phyloP scores from a whole-genome alignment of 2,888 invertebrate species.

The Meta bourneti region DNA sequence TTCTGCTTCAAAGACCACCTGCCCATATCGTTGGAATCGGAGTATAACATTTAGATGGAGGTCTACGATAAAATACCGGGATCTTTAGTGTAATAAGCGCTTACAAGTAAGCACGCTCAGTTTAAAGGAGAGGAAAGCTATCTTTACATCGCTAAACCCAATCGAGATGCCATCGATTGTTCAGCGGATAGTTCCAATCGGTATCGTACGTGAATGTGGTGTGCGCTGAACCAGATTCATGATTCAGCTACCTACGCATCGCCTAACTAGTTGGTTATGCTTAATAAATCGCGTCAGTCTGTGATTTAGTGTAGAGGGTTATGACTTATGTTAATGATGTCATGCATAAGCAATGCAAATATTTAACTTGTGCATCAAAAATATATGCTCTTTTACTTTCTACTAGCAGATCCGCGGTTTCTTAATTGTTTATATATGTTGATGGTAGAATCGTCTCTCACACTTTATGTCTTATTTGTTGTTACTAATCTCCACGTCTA shows the following conservation, averaged over 20 bases:
- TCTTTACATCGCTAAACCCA: constrained; percentile 11
- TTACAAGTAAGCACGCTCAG: not conserved
- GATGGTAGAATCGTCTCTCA: too few species aligned
- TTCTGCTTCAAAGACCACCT: not conserved
- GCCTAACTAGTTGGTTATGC: constrained; percentile 22
- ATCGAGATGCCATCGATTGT: not conserved
- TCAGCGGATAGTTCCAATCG: not conserved
- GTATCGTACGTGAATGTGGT: constrained; percentile 2
- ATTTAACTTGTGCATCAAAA: too few species aligned
- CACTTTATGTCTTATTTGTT: too few species aligned
- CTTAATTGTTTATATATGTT: too few species aligned
- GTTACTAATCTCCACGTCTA: too few species aligned
- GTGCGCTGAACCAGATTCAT: constrained; percentile 26
- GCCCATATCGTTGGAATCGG: not conserved
- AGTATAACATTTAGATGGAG: constrained; percentile 10
- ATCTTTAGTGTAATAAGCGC: not conserved
- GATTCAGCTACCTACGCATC: not conserved
- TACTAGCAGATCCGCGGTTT: too few species aligned
- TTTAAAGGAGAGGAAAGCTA: not conserved
- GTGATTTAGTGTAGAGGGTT: too few species aligned
- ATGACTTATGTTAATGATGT: too few species aligned
- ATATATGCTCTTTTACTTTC: too few species aligned
- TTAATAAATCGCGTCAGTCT: not conserved
- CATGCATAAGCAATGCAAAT: too few species aligned
- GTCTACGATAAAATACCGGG: constrained; percentile 8